phyloP scores from a whole-genome alignment of 2,797 vertebrate genomes.

The Darevskia mixta region DNA sequence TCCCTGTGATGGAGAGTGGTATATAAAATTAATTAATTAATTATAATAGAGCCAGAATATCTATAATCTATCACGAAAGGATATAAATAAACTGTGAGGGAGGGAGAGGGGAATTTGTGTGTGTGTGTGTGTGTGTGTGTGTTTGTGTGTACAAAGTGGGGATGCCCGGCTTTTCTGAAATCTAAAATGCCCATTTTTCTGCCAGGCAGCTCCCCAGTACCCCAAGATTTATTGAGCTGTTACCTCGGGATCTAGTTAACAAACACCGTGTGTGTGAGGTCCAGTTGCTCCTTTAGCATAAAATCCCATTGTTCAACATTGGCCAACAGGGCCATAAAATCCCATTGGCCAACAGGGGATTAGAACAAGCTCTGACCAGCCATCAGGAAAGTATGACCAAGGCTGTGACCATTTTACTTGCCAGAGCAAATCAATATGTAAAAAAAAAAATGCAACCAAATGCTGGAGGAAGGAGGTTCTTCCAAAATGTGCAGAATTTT shows the following conservation, averaged over 20 bases:
- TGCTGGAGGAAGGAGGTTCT: not conserved
- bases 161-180: not conserved
- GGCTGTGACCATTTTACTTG: not conserved
- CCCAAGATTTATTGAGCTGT: not conserved
- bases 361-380: not conserved
- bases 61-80: too few species aligned
- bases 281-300: not conserved
- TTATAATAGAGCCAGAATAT: too few species aligned
- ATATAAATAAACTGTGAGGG: too few species aligned
- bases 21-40: too few species aligned
- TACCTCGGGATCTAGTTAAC: not conserved
- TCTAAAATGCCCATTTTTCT: not conserved
- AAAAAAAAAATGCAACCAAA: not conserved
- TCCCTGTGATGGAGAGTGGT: too few species aligned
- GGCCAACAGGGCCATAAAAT: too few species aligned
- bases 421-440: not conserved
- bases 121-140: too few species aligned
- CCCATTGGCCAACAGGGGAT: not conserved
- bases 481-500: not conserved
- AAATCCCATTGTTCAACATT: not conserved
- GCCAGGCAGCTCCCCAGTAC: not conserved
- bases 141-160: too few species aligned
- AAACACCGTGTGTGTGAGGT: not conserved
- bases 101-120: too few species aligned
- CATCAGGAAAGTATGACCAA: not conserved